Conservation (phyloP, 2,888 invertebrate genomes). For the Clistopyga incitator region DNA sequence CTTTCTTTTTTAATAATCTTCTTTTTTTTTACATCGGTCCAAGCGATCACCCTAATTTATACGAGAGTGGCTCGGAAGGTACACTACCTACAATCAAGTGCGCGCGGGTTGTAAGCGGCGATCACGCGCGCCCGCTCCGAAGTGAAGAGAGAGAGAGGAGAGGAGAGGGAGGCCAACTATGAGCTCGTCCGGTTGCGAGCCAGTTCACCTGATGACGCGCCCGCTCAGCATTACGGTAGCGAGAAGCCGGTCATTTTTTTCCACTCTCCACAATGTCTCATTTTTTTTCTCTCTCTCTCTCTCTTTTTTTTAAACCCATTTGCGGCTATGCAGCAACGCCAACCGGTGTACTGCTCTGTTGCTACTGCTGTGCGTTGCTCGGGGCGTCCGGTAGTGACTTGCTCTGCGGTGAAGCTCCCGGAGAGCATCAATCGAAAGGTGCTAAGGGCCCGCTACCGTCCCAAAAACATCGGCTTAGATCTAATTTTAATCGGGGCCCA, state of each 20-base stretch:
- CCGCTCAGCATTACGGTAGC: slow-evolving; percentile 77
- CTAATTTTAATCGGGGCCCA: slow-evolving; percentile 80
- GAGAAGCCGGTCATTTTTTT: slow-evolving; percentile 80
- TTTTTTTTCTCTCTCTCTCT: too few species aligned
- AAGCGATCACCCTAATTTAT: slow-evolving; percentile 47
- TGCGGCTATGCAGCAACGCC: slow-evolving; percentile 43
- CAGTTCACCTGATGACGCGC: slow-evolving; percentile 77
- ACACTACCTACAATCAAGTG: slow-evolving; percentile 52
- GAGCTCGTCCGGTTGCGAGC: slow-evolving; percentile 14
- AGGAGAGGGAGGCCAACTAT: slow-evolving; percentile 15
- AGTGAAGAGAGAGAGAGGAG: not conserved
- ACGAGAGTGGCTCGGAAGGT: slow-evolving; percentile 15
- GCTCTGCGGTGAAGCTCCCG: not conserved
- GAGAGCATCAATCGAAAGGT: slow-evolving; percentile 32
- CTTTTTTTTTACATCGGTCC: not conserved
- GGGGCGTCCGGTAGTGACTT: slow-evolving; percentile 30
- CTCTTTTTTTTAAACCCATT: slow-evolving; percentile 55
- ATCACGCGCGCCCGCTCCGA: slow-evolving; percentile 32
- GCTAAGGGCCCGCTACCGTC: slow-evolving; percentile 66
- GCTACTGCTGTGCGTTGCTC: slow-evolving; percentile 4
- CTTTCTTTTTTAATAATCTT: slow-evolving; percentile 20
- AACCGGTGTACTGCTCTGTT: slow-evolving; percentile 9
- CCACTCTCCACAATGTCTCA: slow-evolving; percentile 38
- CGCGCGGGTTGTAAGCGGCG: slow-evolving; percentile 44
- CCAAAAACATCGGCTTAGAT: slow-evolving; percentile 80